Conservation (phyloP, 2,113 vertebrate species). For the Pterophyllum scalare region DNA sequence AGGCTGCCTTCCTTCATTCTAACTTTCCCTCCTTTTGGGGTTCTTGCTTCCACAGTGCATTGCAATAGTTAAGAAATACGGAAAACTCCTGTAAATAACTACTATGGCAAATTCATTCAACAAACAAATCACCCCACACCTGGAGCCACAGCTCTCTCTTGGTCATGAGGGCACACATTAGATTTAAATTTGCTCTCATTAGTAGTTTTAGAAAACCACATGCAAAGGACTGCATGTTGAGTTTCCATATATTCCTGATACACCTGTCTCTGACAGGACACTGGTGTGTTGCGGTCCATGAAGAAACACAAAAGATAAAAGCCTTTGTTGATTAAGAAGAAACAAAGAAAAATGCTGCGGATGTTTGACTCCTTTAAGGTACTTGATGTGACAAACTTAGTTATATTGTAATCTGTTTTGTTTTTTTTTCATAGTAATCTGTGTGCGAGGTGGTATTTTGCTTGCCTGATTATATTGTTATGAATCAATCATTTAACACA, state of each 20-base stretch:
- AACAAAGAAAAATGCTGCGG: background rate
- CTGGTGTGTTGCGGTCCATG: background rate
- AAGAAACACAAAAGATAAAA: background rate
- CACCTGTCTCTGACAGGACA: background rate
- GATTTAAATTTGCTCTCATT: background rate
- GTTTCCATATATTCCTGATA: background rate
- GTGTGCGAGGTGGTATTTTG: background rate
- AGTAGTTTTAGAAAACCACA: background rate
- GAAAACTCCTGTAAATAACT: too few species aligned
- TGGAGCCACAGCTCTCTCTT: background rate
- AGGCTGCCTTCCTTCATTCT: too few species aligned
- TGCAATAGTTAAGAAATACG: too few species aligned
- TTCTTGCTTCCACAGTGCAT: too few species aligned
- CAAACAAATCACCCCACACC: background rate
- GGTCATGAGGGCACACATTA: background rate
- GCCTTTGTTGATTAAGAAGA: background rate
- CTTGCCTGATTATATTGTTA: background rate
- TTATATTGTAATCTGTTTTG: background rate
- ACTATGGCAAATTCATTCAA: too few species aligned
- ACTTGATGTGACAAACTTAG: rapidly evolving
- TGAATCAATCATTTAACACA: background rate
- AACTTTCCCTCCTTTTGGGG: too few species aligned
- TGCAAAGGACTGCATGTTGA: constrained; percentile 11
- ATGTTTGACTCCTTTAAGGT: background rate
- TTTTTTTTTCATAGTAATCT: background rate